Base-by-base conservation (phyloP, 2,888 invertebrate genomes). In the Chaetogeoica ovagalla region DNA sequence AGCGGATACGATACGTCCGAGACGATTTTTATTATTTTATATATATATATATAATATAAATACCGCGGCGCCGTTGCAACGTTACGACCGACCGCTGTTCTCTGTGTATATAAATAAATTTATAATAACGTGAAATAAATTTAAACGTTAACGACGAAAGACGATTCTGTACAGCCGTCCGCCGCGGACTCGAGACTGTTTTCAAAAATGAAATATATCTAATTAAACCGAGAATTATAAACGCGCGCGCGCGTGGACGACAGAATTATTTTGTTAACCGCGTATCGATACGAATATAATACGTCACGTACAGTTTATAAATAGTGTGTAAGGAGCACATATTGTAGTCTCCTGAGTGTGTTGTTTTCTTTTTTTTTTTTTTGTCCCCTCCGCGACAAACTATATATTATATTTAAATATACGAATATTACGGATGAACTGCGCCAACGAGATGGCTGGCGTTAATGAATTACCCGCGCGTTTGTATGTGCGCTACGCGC, bases 401-500 rank as follows among this genome's bases (percentile, higher is more conserved):
- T 59, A 48, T 70, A 9, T 9, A 43, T 9, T 30, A 30, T 30
- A 30, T 30, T 30, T 30, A 30, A 30, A 30, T 30, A 43, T 72
- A 39, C 48, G 48, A 60, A 52, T 77, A 63, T 71, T 71, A 71
- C 63, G 71, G 79, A 63, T 19, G 55, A 79, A 79, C 30, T 4
- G 30, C 65, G 70, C 79, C 70, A 71, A 79, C 79, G 70, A 62
- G 79, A 79, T 71, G n/a, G 71, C 79, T 71, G n/a, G 71, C 79
- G 52, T 79, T 79, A 79, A 79, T 79, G 79, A 79, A 79, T 79
- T 71, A 79, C 57, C 43, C 43, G 77, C 77, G 62, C 77, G 62
- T 77, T 65, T 13, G 59, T 21, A 60, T 43, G 7, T 21, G 21
- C 69, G 30, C 55, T 19, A 66, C 43, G 60, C 60, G 43, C 37